phyloP scores from a whole-genome alignment of 2,888 invertebrate genomes.

The Tanypteryx hageni region DNA sequence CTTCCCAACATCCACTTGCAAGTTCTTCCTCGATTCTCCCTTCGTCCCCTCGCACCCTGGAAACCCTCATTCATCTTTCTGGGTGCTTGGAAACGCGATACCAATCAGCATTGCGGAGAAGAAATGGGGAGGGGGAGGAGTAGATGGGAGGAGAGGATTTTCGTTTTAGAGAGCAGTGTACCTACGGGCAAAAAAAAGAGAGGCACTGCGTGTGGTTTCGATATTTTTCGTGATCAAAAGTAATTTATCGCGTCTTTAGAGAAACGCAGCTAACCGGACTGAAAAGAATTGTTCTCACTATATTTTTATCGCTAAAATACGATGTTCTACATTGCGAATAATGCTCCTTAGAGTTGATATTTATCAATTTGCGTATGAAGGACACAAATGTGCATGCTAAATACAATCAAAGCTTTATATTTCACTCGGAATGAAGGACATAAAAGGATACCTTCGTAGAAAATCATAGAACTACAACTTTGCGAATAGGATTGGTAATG shows the following conservation, averaged over 20 bases:
- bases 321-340: background rate
- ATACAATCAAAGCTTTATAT: no score
- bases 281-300: background rate
- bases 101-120: slow-evolving; percentile 46
- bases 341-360: background rate
- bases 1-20: background rate
- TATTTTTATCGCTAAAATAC: background rate
- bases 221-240: background rate
- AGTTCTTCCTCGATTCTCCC: background rate
- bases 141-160: background rate
- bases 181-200: background rate
- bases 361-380: background rate
- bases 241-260: background rate
- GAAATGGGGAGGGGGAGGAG: no score
- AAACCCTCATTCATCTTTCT: slow-evolving; percentile 45
- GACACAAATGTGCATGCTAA: no score
- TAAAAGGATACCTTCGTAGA: no score
- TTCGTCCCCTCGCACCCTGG: background rate
- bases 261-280: background rate
- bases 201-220: background rate
- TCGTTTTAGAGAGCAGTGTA: background rate
- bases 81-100: slow-evolving; percentile 37
- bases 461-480: no score
- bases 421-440: no score
- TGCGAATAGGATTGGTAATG: no score